These are phyloP conservation scores for Drosophila yooni DNA, from an alignment of 2,888 invertebrate species.

Conservation along the genomic window DNA sequence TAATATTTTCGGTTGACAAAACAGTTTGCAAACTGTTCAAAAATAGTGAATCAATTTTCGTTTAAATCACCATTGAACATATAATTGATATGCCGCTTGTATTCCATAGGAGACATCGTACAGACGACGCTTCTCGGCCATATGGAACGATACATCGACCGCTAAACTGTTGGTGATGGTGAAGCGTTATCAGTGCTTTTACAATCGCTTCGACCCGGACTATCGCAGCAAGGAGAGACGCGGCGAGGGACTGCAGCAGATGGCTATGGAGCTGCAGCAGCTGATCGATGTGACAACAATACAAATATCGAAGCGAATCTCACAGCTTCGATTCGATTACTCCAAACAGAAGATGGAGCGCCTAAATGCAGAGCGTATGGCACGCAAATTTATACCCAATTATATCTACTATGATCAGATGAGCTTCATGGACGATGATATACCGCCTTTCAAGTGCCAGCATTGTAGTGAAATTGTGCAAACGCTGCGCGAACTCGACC, in stretches of 20 bases:
- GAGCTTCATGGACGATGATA: slow-evolving; percentile 81
- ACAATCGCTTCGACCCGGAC: slow-evolving; percentile 81
- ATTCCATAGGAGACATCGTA: slow-evolving; percentile 74
- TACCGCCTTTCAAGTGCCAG: slow-evolving; percentile 82
- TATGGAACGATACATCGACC: slow-evolving; percentile 82
- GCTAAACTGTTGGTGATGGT: slow-evolving; percentile 76
- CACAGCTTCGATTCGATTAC: slow-evolving; percentile 81
- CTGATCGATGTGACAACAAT: slow-evolving; percentile 81
- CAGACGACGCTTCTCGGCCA: slow-evolving; percentile 81
- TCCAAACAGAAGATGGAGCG: slow-evolving; percentile 82
- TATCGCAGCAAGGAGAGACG: slow-evolving; percentile 82
- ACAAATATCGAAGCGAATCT: slow-evolving; percentile 82
- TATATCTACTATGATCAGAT: slow-evolving; percentile 82
- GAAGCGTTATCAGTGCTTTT: slow-evolving; percentile 80
- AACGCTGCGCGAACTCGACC: slow-evolving; percentile 77
- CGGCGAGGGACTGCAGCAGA: slow-evolving; percentile 80
- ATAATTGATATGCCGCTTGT: background rate
- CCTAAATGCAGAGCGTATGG: slow-evolving; percentile 74
- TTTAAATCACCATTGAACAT: background rate
- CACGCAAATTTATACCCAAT: slow-evolving; percentile 73
- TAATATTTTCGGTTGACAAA: background rate
- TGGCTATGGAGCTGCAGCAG: slow-evolving; percentile 77
- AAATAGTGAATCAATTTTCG: background rate
- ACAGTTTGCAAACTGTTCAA: no score
- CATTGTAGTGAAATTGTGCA: slow-evolving; percentile 77